Percentiles rank a stretch among this genome's conserved stretches.
Evolutionary conservation across 2,113 vertebrate genomes (phyloP).

Genomic region (Gallinago jamesoni): DNA sequence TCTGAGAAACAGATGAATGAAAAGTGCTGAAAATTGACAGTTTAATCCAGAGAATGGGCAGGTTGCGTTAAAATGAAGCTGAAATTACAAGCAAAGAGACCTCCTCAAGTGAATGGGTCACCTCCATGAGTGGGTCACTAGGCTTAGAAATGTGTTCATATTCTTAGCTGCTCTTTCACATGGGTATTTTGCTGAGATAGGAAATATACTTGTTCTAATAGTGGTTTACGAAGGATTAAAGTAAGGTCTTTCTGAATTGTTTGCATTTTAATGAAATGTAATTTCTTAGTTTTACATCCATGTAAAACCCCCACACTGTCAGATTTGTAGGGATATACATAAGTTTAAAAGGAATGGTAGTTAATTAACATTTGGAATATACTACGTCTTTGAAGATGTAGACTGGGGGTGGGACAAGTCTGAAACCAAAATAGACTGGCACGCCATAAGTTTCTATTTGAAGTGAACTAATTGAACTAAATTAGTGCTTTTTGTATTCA

Average conservation of each 20-base stretch:
- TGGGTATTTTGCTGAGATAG: not conserved
- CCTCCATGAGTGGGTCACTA: not conserved
- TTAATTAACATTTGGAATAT: conserved; percentile 53
- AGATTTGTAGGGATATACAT: conserved; percentile 32
- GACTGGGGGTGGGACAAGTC: conserved; percentile 9
- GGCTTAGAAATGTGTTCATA: not conserved
- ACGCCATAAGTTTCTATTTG: not conserved
- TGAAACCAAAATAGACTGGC: conserved; percentile 47
- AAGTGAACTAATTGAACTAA: conserved; percentile 57
- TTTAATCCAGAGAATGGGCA: not conserved
- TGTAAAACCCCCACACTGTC: conserved; percentile 8
- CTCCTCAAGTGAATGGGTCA: not conserved
- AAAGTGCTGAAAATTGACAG: not conserved
- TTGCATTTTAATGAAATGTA: conserved; percentile 46
- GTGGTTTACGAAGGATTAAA: conserved; percentile 25
- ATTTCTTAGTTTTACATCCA: conserved; percentile 4
- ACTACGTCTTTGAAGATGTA: conserved; percentile 5
- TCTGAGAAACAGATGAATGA: not conserved
- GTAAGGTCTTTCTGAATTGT: conserved; percentile 7
- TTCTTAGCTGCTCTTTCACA: not conserved
- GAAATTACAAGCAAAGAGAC: not conserved
- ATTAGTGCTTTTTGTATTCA: conserved; percentile 30
- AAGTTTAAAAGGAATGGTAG: conserved; percentile 15
- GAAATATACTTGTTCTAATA: not conserved
- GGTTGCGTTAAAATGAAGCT: not conserved